A percentile compares a stretch with the other conserved stretches of the same genome.
These are phyloP conservation scores for Gadus macrocephalus DNA, from an alignment of 2,113 vertebrate genomes.

Conservation along the genomic window DNA sequence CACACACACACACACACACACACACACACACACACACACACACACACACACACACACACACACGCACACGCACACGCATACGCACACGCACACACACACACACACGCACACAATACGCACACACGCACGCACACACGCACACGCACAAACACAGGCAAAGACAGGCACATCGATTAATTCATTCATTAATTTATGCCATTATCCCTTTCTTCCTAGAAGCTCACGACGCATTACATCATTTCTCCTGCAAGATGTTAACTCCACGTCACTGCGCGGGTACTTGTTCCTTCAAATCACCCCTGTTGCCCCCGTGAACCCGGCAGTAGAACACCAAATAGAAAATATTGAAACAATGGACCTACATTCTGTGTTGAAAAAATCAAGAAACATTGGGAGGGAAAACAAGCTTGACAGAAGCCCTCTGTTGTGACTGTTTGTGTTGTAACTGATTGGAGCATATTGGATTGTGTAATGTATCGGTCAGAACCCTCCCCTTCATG, in stretches of 20 bases:
- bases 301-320: constrained; percentile 80
- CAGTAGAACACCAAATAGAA: not conserved
- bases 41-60: not conserved
- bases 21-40: not conserved
- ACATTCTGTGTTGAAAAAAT: constrained; percentile 8
- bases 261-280: constrained; percentile 90
- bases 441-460: constrained; percentile 61
- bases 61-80: not conserved
- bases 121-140: not conserved
- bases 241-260: constrained; percentile 96
- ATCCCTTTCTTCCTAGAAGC: constrained; percentile 80
- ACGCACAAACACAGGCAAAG: constrained; percentile 4
- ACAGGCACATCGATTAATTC: not conserved
- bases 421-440: constrained; percentile 20
- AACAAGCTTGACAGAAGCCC: constrained; percentile 22
- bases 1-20: not conserved
- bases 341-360: not conserved
- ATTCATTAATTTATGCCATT: constrained; percentile 46
- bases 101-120: not conserved
- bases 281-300: constrained; percentile 92
- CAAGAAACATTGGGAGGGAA: constrained; percentile 22
- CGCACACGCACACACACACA: not conserved
- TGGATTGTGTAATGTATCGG: constrained; percentile 52
- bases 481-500: constrained; percentile 46
- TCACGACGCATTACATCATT: constrained; percentile 92